phyloP scores from a whole-genome alignment of 2,113 vertebrate species.

The Tamias sibiricus region DNA sequence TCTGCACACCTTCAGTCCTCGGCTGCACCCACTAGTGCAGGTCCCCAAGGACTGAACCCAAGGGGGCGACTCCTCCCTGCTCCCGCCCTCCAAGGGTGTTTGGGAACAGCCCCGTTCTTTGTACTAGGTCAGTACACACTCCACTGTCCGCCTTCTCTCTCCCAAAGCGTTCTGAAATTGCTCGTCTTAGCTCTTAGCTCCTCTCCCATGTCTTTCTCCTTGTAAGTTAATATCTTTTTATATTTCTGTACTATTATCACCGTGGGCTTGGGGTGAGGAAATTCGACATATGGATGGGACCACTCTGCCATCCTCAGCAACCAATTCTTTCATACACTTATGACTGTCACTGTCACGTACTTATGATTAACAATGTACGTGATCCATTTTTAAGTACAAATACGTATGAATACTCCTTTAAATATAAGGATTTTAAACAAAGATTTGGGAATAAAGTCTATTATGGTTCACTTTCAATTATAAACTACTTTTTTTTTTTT shows the following conservation, averaged over 20 bases:
- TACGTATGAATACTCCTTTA: neutral
- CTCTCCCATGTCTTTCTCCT: neutral
- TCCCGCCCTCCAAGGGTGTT: neutral
- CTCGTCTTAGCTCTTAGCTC: neutral
- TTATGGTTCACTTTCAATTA: conserved; percentile 9
- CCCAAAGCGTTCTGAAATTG: neutral
- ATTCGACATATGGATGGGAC: neutral
- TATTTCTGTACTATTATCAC: neutral
- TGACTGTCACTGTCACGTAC: neutral
- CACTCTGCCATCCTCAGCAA: neutral
- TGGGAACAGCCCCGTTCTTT: neutral
- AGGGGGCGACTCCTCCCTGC: neutral
- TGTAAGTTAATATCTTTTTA: neutral
- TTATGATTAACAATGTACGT: neutral
- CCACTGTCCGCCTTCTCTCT: neutral
- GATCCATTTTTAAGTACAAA: neutral
- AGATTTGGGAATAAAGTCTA: neutral
- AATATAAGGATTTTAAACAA: conserved; percentile 33
- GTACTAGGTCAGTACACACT: neutral
- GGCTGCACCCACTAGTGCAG: neutral
- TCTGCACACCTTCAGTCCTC: neutral
- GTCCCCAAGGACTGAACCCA: neutral
- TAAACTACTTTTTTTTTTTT: neutral
- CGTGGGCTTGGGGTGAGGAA: neutral
- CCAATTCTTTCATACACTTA: neutral